phyloP scores from a whole-genome alignment of 2,888 invertebrate species.

The Dendrolimus houi region DNA sequence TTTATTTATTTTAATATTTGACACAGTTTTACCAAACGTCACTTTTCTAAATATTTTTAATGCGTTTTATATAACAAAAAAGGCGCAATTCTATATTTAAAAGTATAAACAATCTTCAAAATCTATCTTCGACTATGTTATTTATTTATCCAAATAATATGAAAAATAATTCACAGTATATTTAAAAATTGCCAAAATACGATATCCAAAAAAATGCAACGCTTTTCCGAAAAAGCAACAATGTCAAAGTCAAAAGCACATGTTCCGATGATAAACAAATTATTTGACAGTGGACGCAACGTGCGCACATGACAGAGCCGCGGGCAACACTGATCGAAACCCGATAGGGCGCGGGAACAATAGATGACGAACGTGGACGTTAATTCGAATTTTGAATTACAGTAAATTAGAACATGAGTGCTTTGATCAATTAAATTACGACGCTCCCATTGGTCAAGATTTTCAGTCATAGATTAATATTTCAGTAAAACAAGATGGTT shows the following conservation, averaged over 20 bases:
- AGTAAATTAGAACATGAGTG: not conserved
- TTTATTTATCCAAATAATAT: no score
- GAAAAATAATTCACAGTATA: no score
- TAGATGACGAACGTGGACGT: conserved; percentile 18
- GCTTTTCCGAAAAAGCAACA: not conserved
- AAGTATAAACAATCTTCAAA: no score
- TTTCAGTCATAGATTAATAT: not conserved
- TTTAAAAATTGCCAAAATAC: not conserved
- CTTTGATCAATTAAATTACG: not conserved
- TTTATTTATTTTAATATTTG: no score
- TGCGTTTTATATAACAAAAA: no score
- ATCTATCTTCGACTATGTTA: no score
- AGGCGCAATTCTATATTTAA: no score
- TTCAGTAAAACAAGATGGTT: no score
- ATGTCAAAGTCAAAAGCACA: conserved; percentile 19
- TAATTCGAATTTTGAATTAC: not conserved
- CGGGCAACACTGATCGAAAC: conserved; percentile 55
- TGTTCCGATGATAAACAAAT: conserved; percentile 42
- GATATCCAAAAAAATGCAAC: not conserved
- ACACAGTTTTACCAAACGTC: no score
- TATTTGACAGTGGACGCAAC: conserved; percentile 24
- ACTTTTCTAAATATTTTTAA: no score
- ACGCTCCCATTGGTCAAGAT: not conserved
- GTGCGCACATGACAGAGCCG: conserved; percentile 47
- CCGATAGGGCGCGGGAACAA: conserved; percentile 39